Conservation (phyloP, 2,888 invertebrate genomes). For the Tenthredo livida region DNA sequence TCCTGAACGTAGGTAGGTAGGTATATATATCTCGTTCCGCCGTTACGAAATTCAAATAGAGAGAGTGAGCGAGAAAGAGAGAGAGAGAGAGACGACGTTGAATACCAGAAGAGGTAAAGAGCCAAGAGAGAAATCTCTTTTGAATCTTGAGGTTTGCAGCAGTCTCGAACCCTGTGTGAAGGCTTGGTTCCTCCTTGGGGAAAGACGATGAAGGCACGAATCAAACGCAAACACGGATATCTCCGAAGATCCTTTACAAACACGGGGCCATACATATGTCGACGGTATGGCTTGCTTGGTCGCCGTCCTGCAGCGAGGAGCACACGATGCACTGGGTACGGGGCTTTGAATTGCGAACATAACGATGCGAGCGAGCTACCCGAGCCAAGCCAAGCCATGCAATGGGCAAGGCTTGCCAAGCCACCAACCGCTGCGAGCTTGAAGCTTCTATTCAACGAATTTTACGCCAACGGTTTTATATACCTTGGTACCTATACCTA, state of each 20-base stretch:
- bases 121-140: slow-evolving; percentile 43
- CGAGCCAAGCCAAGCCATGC: not conserved
- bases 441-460: slow-evolving; percentile 48
- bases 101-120: slow-evolving; percentile 23
- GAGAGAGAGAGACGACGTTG: not conserved
- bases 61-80: not conserved
- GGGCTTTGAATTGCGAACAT: slow-evolving; percentile 49
- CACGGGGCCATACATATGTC: slow-evolving; percentile 29
- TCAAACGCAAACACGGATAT: slow-evolving; percentile 52
- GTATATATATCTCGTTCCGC: not conserved
- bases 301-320: slow-evolving; percentile 32
- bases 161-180: not conserved
- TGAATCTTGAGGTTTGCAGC: slow-evolving; percentile 42
- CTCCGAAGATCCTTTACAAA: slow-evolving; percentile 50
- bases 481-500: slow-evolving; percentile 2
- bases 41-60: slow-evolving; percentile 43
- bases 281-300: slow-evolving; percentile 22
- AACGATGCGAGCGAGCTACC: slow-evolving; percentile 34
- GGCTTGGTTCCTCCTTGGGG: slow-evolving; percentile 9
- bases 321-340: not conserved
- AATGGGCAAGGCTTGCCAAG: slow-evolving; percentile 12
- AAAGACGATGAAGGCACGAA: slow-evolving; percentile 41
- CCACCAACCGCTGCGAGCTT: slow-evolving; percentile 42
- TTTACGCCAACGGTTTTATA: slow-evolving; percentile 51
- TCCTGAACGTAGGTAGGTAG: not conserved